phyloP scores from a whole-genome alignment of 2,113 vertebrate genomes.

The Cercopithecus mona region DNA sequence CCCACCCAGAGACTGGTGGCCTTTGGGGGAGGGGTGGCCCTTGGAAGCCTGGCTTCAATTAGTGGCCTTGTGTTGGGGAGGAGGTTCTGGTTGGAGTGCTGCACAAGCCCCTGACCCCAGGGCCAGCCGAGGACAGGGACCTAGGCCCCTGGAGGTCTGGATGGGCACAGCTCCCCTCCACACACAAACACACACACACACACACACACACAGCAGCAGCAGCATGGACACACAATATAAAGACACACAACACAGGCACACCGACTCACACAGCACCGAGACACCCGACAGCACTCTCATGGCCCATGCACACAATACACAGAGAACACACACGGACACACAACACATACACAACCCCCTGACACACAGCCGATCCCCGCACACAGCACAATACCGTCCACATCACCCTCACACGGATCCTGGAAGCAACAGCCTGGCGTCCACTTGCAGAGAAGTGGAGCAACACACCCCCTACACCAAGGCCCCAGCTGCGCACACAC shows the following conservation, averaged over 20 bases:
- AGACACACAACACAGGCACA: not conserved
- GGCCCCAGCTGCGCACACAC: not conserved
- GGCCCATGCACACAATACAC: accelerated
- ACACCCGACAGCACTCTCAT: not conserved
- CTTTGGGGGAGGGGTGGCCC: constrained; percentile 22
- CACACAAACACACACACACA: not conserved
- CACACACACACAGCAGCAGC: not conserved
- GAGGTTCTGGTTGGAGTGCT: not conserved
- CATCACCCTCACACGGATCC: not conserved
- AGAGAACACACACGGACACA: accelerated
- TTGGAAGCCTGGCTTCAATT: constrained; percentile 72
- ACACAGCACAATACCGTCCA: accelerated
- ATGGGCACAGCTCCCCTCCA: not conserved
- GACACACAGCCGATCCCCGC: accelerated
- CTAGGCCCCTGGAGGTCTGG: not conserved
- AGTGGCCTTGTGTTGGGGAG: constrained; percentile 20
- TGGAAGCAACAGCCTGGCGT: not conserved
- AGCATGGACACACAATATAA: not conserved
- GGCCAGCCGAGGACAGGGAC: constrained; percentile 20
- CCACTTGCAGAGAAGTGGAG: not conserved
- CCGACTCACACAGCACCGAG: not conserved
- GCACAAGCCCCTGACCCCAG: not conserved
- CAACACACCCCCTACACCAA: not conserved
- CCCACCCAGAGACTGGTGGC: not conserved
- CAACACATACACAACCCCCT: accelerated